These are phyloP conservation scores for Cyclina sinensis DNA, from an alignment of 1,140 invertebrate genomes.

Conservation along the genomic window DNA sequence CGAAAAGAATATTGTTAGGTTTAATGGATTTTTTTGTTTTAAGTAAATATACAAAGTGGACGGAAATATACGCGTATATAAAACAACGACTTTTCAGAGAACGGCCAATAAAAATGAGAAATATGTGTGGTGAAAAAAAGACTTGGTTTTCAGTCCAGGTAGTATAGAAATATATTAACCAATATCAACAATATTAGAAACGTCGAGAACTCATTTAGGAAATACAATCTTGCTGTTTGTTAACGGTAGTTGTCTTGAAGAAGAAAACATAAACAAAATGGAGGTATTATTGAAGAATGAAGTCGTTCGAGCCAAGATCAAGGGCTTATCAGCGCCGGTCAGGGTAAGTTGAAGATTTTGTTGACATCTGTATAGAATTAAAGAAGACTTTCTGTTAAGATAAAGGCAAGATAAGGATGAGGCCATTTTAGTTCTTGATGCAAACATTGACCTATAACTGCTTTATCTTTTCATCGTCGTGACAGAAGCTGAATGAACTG, in stretches of 20 bases:
- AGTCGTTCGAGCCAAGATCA: conserved; percentile 55
- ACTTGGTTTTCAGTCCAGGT: not conserved
- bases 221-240: not conserved
- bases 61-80: not conserved
- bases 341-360: no score
- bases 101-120: not conserved
- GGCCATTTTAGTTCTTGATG: no score
- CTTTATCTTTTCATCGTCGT: no score
- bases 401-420: no score
- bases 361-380: no score
- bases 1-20: no score
- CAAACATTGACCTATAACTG: no score
- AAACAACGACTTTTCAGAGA: not conserved
- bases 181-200: not conserved
- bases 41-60: no score
- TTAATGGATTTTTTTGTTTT: no score
- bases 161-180: not conserved
- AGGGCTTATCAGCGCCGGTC: conserved; percentile 54
- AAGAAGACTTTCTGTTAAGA: no score
- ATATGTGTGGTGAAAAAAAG: not conserved
- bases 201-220: not conserved
- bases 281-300: conserved; percentile 64
- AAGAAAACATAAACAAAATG: conserved; percentile 4
- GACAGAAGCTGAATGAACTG: no score
- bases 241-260: no score